Evolutionary conservation across 1,140 invertebrate species (phyloP).

Genomic region (Oedothorax gibbosus): DNA sequence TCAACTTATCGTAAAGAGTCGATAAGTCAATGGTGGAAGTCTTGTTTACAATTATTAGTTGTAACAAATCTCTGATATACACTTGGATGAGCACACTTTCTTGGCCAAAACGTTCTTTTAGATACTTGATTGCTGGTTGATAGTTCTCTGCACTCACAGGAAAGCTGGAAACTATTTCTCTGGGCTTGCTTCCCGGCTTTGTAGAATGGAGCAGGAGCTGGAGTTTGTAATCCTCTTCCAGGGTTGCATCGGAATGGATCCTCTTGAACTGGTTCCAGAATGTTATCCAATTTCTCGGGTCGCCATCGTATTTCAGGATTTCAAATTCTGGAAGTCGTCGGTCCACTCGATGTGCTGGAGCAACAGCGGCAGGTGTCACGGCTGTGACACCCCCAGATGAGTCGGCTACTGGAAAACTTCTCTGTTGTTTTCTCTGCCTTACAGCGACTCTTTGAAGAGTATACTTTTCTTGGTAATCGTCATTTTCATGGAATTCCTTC

Average conservation of each 20-base stretch:
- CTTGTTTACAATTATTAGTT: neutral
- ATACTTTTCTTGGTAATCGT: neutral
- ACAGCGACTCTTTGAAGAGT: neutral
- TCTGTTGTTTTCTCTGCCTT: neutral
- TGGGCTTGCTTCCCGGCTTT: neutral
- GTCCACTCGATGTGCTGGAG: neutral
- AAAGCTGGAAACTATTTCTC: neutral
- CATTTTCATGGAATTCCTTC: neutral
- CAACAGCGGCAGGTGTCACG: neutral
- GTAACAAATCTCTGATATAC: constrained; percentile 1
- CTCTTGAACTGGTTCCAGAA: constrained; percentile 8
- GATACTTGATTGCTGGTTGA: neutral
- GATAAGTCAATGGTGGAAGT: neutral
- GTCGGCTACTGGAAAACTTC: neutral
- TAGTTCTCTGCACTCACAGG: neutral
- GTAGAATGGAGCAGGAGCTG: neutral
- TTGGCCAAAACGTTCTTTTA: constrained; percentile 7
- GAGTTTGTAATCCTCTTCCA: neutral
- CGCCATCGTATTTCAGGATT: neutral
- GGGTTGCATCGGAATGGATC: neutral
- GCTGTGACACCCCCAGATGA: no score
- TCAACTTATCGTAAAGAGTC: constrained; percentile 6
- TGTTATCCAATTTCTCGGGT: neutral
- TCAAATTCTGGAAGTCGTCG: constrained; percentile 3
- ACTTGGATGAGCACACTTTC: constrained; percentile 15